These are phyloP conservation scores for Trichogramma pretiosum DNA, from an alignment of 1,140 invertebrate species.

Conservation along the genomic window DNA sequence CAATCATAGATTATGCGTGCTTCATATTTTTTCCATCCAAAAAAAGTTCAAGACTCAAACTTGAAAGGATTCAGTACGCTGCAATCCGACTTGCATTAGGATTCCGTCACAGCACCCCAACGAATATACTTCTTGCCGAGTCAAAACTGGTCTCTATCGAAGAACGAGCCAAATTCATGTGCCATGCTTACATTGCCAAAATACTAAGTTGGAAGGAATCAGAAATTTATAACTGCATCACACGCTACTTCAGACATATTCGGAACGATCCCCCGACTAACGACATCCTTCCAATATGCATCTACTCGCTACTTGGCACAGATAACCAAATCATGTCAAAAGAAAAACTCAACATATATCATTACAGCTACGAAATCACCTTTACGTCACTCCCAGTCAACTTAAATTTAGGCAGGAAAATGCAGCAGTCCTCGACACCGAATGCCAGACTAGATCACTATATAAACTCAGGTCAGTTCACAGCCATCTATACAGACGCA, in stretches of 20 bases:
- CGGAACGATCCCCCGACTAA: background rate
- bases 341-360: background rate
- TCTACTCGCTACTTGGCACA: background rate
- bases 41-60: background rate
- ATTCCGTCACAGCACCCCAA: slow-evolving; percentile 5
- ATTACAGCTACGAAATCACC: background rate
- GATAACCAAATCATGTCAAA: background rate
- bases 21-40: slow-evolving; percentile 9
- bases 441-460: background rate
- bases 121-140: slow-evolving; percentile 10
- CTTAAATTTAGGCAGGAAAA: background rate
- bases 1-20: slow-evolving; percentile 4
- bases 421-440: background rate
- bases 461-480: background rate
- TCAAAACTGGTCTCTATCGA: slow-evolving; percentile 2
- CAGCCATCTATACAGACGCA: slow-evolving; percentile 1
- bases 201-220: background rate
- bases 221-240: background rate
- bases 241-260: background rate
- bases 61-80: slow-evolving; percentile 8
- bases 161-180: slow-evolving; percentile 2
- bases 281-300: background rate
- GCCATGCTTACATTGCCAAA: background rate
- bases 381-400: background rate
- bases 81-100: slow-evolving; percentile 6